These are phyloP conservation scores for Phymorhynchus buccinoides DNA, from an alignment of 1,140 invertebrate species.

Conservation along the genomic window DNA sequence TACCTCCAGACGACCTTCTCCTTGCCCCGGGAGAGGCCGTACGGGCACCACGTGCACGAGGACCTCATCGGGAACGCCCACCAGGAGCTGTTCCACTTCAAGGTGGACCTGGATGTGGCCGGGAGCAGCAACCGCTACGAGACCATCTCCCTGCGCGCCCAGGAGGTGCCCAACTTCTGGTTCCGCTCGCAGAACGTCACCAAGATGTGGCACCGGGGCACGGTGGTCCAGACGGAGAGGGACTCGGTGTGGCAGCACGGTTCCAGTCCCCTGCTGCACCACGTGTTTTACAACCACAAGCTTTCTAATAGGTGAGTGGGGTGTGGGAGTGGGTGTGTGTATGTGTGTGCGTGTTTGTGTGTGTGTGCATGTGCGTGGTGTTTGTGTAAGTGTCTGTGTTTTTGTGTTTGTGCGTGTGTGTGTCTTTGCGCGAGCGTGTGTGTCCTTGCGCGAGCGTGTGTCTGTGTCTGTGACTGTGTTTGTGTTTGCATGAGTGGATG, in stretches of 20 bases:
- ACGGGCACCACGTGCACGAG: conserved; percentile 54
- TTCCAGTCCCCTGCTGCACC: conserved; percentile 28
- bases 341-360: neutral
- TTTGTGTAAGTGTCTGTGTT: too few species aligned
- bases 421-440: neutral
- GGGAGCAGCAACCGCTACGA: conserved; percentile 60
- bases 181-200: conserved; percentile 26
- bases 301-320: conserved; percentile 24
- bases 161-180: conserved; percentile 37
- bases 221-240: conserved; percentile 35
- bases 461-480: neutral
- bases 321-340: too few species aligned
- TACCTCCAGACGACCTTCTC: conserved; percentile 64
- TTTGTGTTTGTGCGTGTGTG: neutral
- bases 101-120: conserved; percentile 63
- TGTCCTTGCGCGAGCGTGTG: neutral
- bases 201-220: conserved; percentile 25
- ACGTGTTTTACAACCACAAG: conserved; percentile 33
- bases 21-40: conserved; percentile 43
- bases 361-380: too few species aligned
- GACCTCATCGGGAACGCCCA: conserved; percentile 65
- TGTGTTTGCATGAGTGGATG: neutral
- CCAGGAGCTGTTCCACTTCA: conserved; percentile 67
- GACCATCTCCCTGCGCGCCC: conserved; percentile 42
- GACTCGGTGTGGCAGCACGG: conserved; percentile 24